A percentile compares a stretch with the other conserved stretches of the same genome.
Evolutionary conservation across 1,140 invertebrate species (phyloP).

Genomic region (Diprion similis): DNA sequence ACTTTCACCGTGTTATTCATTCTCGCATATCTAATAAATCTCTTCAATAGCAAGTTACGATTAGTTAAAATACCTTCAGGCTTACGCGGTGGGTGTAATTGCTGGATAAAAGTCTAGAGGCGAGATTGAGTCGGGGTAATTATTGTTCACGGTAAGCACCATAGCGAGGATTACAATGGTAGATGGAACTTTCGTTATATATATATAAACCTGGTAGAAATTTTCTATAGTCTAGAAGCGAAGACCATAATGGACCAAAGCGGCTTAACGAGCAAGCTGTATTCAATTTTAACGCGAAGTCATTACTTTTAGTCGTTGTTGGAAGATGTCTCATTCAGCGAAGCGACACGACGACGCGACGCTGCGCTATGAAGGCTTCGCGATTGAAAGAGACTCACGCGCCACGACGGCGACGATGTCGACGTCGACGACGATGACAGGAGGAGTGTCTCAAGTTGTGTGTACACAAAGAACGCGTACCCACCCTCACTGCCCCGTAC

Average conservation of each 20-base stretch:
- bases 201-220: background rate
- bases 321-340: background rate
- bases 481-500: background rate
- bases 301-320: background rate
- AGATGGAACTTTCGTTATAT: background rate
- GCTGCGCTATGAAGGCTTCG: background rate
- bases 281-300: slow-evolving; percentile 4
- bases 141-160: background rate
- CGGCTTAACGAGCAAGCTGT: slow-evolving; percentile 1
- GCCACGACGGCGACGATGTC: background rate
- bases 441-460: background rate
- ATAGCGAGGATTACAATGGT: background rate
- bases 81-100: no score
- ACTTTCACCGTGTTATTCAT: no score
- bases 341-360: background rate
- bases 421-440: background rate
- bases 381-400: background rate
- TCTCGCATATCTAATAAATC: no score
- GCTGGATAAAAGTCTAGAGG: no score
- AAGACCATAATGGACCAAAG: slow-evolving; percentile 1
- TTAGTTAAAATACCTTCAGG: no score
- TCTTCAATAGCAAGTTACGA: no score
- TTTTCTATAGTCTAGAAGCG: background rate
- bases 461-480: background rate
- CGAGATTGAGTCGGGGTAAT: background rate